Conservation (phyloP, 1,140 invertebrate genomes). For the Gonioctena quinquepunctata region DNA sequence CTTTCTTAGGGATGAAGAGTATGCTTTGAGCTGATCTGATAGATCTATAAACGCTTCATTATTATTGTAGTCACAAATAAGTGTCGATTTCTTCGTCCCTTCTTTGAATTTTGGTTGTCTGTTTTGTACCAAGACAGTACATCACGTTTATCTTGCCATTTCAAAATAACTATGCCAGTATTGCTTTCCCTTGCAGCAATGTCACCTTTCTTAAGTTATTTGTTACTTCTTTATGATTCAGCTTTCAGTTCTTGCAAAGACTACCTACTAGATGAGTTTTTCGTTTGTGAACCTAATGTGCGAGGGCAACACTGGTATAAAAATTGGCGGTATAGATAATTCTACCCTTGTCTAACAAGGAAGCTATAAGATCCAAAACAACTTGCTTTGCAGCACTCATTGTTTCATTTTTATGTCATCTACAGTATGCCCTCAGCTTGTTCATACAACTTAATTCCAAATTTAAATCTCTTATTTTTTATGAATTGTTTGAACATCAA, state of each 20-base stretch:
- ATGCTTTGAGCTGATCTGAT: slow-evolving; percentile 42
- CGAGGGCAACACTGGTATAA: slow-evolving; percentile 54
- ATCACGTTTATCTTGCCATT: slow-evolving; percentile 55
- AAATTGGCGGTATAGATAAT: slow-evolving; percentile 35
- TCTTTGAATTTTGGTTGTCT: background rate
- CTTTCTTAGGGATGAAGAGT: slow-evolving; percentile 32
- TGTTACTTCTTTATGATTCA: slow-evolving; percentile 48
- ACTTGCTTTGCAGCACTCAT: too few relatives aligned
- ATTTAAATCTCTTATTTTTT: background rate
- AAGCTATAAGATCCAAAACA: too few relatives aligned
- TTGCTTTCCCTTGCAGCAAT: slow-evolving; percentile 46
- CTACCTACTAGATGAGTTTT: slow-evolving; percentile 58
- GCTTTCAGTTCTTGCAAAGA: slow-evolving; percentile 50
- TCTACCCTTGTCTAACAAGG: slow-evolving; percentile 14
- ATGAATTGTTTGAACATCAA: background rate
- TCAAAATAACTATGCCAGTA: slow-evolving; percentile 52
- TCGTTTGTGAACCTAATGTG: slow-evolving; percentile 51
- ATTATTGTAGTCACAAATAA: slow-evolving; percentile 54
- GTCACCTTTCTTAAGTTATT: slow-evolving; percentile 51
- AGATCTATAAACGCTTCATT: slow-evolving; percentile 40
- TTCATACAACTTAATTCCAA: background rate
- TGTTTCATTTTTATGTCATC: too few relatives aligned
- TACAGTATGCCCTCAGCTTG: background rate
- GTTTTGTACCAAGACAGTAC: slow-evolving; percentile 17
- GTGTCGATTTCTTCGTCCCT: slow-evolving; percentile 36